Conservation (phyloP, 64 coral and sea anemone genomes). For the Anthopleura sola region DNA sequence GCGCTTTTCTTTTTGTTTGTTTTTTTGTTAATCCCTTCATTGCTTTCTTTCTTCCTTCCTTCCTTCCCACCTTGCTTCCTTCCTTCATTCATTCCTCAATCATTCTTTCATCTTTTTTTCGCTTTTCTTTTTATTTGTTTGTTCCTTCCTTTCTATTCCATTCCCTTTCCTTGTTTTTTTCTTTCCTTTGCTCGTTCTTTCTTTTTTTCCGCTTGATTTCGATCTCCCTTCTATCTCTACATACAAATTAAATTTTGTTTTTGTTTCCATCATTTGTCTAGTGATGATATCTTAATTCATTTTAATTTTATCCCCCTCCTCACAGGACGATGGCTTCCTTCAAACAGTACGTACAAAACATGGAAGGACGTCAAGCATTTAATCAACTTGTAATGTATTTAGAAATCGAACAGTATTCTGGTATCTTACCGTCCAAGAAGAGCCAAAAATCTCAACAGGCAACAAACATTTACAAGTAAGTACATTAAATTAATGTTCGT, state of each 20-base stretch:
- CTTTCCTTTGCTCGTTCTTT: neutral
- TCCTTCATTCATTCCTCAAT: too few relatives aligned
- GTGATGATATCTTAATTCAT: too few relatives aligned
- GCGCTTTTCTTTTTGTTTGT: neutral
- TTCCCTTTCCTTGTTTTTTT: neutral
- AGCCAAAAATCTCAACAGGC: slow-evolving; percentile 78
- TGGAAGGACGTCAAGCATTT: slow-evolving; percentile 75
- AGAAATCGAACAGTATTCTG: slow-evolving; percentile 76
- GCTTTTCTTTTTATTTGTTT: too few relatives aligned
- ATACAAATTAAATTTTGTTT: neutral
- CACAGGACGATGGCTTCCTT: slow-evolving; percentile 79
- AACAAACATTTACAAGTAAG: slow-evolving; percentile 84
- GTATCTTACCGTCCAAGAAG: slow-evolving; percentile 81
- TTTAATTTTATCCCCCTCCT: neutral
- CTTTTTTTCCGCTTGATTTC: neutral
- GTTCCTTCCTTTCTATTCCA: neutral
- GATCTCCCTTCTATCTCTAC: neutral
- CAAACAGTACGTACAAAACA: slow-evolving; percentile 89
- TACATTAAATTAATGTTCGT: neutral
- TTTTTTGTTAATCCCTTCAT: too few relatives aligned
- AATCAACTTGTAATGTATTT: slow-evolving; percentile 87
- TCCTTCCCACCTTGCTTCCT: neutral
- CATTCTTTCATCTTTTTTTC: too few relatives aligned
- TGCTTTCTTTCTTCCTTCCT: neutral
- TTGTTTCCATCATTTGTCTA: too few relatives aligned